These are phyloP conservation scores for Macrotis lagotis DNA, from an alignment of 2,113 vertebrate genomes.

Conservation along the genomic window DNA sequence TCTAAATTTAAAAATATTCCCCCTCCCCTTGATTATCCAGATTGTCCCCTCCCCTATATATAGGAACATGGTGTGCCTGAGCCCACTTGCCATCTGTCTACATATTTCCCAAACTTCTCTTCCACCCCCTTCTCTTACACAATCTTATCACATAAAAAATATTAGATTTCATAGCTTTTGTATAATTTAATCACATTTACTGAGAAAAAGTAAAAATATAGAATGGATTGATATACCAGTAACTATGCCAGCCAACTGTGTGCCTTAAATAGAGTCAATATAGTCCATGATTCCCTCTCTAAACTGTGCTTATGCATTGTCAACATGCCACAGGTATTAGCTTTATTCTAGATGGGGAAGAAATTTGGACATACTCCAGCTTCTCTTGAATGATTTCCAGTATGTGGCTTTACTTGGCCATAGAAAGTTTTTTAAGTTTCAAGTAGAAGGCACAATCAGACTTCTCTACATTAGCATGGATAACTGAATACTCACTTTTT, in stretches of 20 bases:
- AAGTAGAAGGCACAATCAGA: not conserved
- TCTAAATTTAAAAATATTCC: conserved; percentile 78
- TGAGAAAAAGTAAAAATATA: conserved; percentile 66
- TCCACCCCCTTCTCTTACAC: conserved; percentile 79
- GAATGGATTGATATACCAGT: conserved; percentile 18
- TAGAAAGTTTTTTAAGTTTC: conserved; percentile 50
- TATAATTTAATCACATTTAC: conserved; percentile 78
- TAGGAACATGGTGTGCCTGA: conserved; percentile 78
- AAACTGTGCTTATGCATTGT: conserved; percentile 40
- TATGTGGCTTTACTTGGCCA: conserved; percentile 41
- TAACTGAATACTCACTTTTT: not conserved
- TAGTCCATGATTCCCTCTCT: not conserved
- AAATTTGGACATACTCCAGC: not conserved
- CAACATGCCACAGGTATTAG: conserved; percentile 44
- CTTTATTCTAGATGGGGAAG: conserved; percentile 19
- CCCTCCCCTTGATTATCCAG: conserved; percentile 78
- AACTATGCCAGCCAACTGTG: not conserved
- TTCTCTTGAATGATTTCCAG: conserved; percentile 40
- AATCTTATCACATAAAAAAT: conserved; percentile 82
- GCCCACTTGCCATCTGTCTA: conserved; percentile 80
- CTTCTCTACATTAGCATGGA: not conserved
- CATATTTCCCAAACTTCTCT: conserved; percentile 77
- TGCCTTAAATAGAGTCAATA: conserved; percentile 24
- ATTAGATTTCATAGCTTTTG: conserved; percentile 80
- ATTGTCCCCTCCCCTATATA: conserved; percentile 81